Evolutionary conservation across 2,113 vertebrate genomes (phyloP).

Genomic region (Tachysurus vachellii): DNA sequence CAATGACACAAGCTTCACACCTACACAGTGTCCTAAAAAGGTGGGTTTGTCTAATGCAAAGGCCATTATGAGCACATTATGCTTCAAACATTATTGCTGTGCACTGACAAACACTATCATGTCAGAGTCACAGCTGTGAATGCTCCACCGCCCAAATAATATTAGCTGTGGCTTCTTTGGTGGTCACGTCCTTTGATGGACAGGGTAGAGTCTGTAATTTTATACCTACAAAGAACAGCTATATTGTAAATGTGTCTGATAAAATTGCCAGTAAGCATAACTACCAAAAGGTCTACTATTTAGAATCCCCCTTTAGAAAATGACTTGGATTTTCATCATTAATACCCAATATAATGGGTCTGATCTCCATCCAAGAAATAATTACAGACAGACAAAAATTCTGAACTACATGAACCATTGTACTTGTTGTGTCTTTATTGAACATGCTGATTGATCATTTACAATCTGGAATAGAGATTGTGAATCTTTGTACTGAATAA

Average conservation of each 20-base stretch:
- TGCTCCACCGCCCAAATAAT: background rate
- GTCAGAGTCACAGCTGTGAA: conserved; percentile 2
- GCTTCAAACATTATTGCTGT: background rate
- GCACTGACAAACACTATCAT: background rate
- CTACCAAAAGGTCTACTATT: background rate
- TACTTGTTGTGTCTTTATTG: background rate
- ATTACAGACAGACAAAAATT: background rate
- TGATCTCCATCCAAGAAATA: background rate
- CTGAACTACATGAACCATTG: background rate
- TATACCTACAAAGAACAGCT: background rate
- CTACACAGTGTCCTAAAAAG: background rate
- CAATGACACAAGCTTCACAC: background rate
- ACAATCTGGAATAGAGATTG: background rate
- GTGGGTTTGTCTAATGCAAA: background rate
- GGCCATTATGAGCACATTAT: background rate
- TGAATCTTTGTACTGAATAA: background rate
- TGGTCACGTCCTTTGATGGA: background rate
- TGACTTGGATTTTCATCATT: background rate
- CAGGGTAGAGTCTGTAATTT: background rate
- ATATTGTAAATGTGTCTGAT: background rate
- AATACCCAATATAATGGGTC: background rate
- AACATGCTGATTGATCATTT: background rate
- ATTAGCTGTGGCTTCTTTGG: conserved; percentile 19
- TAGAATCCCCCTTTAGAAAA: background rate
- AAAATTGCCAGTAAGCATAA: background rate